These are phyloP conservation scores for Microcebus tavaratra DNA, from an alignment of 2,113 vertebrate genomes.

Conservation along the genomic window DNA sequence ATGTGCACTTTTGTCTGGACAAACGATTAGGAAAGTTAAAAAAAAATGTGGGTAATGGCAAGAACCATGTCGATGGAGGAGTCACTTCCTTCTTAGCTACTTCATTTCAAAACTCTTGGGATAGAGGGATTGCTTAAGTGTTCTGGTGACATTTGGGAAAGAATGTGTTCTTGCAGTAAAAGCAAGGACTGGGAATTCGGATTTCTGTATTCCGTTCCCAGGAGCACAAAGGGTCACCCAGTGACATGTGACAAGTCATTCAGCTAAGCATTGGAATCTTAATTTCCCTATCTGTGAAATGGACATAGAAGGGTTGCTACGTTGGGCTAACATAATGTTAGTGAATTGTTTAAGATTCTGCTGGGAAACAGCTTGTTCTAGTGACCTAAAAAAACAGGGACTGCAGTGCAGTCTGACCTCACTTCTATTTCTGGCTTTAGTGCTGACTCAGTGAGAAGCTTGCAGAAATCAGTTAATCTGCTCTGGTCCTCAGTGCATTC, in stretches of 20 bases:
- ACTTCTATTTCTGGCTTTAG: constrained; percentile 64
- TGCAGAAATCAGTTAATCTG: constrained; percentile 39
- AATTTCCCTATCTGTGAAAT: not conserved
- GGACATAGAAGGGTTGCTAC: constrained; percentile 1
- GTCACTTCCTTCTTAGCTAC: constrained; percentile 50
- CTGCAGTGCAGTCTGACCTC: constrained; percentile 30
- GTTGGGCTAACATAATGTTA: not conserved
- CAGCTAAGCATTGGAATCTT: not conserved
- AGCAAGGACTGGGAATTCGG: constrained; percentile 3
- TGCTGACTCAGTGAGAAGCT: constrained; percentile 71
- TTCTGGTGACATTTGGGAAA: constrained; percentile 26
- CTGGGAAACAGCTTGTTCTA: constrained; percentile 67
- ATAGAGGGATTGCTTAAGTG: not conserved
- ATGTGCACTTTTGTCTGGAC: constrained; percentile 49
- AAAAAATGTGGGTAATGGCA: constrained; percentile 11
- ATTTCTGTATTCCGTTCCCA: not conserved
- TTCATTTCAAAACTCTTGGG: constrained; percentile 26
- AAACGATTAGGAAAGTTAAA: constrained; percentile 47
- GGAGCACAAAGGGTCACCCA: not conserved
- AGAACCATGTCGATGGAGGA: not conserved
- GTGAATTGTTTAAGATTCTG: not conserved
- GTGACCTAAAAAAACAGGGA: constrained; percentile 68
- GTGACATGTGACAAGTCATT: not conserved
- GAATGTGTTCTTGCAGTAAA: not conserved
- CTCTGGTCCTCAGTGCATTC: not conserved